Conservation (phyloP, 2,888 invertebrate genomes). For the Eudasyphora cyanicolor region DNA sequence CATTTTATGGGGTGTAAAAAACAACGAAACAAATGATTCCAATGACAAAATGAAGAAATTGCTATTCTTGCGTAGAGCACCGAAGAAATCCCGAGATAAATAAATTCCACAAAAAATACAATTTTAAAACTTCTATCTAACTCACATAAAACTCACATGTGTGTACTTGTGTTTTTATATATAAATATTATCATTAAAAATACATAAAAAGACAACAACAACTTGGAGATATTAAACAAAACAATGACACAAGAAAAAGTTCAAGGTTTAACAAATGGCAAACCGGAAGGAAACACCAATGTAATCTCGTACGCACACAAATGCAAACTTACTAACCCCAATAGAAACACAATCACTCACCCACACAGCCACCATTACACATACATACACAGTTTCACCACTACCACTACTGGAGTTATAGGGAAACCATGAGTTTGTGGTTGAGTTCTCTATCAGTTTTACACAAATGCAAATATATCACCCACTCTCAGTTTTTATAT, state of each 20-base stretch:
- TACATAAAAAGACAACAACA: conserved; percentile 10
- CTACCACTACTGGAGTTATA: not conserved
- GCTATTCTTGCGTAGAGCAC: not conserved
- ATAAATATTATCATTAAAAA: conserved; percentile 20
- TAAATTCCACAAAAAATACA: not conserved
- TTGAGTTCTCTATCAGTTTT: not conserved
- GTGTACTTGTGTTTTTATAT: not conserved
- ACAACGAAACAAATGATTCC: not conserved
- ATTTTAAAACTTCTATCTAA: not conserved
- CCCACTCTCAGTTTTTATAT: no score
- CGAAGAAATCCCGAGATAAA: no score
- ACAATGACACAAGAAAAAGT: not conserved
- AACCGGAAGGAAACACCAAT: conserved; percentile 1
- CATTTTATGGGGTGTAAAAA: not conserved
- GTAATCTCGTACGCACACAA: conserved; percentile 15
- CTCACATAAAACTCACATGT: not conserved
- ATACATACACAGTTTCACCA: not conserved
- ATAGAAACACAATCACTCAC: conserved; percentile 26
- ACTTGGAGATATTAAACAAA: conserved; percentile 2
- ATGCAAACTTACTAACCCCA: conserved; percentile 8
- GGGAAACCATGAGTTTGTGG: not conserved
- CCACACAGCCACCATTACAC: conserved; percentile 3
- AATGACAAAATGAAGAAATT: not conserved
- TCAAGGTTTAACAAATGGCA: not conserved
- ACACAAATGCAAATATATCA: no score